Base-by-base conservation (phyloP, 2,888 invertebrate genomes). In the Mythimna lalbum region DNA sequence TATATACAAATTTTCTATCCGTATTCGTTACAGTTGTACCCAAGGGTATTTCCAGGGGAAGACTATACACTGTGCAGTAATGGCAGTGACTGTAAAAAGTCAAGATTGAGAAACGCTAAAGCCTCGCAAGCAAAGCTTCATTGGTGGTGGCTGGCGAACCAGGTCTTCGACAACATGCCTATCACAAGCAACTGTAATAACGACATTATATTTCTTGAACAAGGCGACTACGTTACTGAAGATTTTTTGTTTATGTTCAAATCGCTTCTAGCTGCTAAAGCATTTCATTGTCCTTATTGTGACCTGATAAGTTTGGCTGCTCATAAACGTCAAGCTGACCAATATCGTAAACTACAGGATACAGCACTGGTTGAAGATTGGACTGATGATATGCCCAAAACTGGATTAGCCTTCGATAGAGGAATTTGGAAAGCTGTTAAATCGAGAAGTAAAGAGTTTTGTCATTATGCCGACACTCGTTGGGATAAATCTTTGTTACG, bases 131-230 rank as follows among this genome's bases (percentile, higher is more conserved):
- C 76, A 17, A 92, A 91, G 69, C 87, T 88, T 23, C 88, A 88
- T 43, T 90, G 89, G 91, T 92, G 90, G 92, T 92, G 89, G 92
- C 88, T 87, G 63, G 72, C 78, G 4, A 88, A 86, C 63, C 83
- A 84, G 39, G 82, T 92, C 0, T 92, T 91, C 63, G 87, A 90
- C 39, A 67, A 85, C 50, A 67, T 91, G 27, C 65, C 77, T 10
- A 72, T 73, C 1, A 71, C 66, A n/a, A 62, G 79, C 31, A 65
- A 86, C 66, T 67, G 86, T 60, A 7, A 87, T 7, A 61, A 80
- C 17, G 61, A 82, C 53, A 62, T 91, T 53, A 59, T 89, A 71
- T 80, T 89, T 69, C 71, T 88, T 21, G 72, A 88, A 76, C 81
- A 89, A 60, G 65, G 83, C 49, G 78, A 91, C 56, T 84, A 87